These are phyloP conservation scores for Alcedo quadribrachys DNA, from an alignment of 2,797 vertebrate species.

Conservation along the genomic window DNA sequence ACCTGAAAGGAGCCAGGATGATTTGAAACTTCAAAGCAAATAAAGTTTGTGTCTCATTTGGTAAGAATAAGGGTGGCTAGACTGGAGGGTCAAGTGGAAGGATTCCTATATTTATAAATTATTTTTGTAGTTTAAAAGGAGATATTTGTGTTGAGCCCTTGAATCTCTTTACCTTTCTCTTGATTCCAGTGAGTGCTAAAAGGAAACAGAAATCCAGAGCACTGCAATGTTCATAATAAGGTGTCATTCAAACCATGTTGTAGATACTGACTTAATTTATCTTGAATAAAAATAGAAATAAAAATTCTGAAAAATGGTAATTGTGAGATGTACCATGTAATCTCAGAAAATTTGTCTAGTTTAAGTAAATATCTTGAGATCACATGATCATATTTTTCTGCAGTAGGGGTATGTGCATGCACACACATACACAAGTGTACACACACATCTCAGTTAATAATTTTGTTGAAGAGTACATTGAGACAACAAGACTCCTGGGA, in stretches of 20 bases:
- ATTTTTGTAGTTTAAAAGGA: neutral
- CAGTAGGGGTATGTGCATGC: accelerated
- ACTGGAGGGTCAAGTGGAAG: neutral
- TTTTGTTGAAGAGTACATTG: neutral
- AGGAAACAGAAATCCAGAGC: neutral
- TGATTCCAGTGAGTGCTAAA: neutral
- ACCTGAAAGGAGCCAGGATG: neutral
- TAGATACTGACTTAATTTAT: neutral
- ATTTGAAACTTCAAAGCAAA: neutral
- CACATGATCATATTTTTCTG: accelerated
- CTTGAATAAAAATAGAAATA: neutral
- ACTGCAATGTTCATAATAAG: neutral
- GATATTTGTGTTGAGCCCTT: neutral
- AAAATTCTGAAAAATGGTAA: neutral
- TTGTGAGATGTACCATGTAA: accelerated
- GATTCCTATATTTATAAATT: neutral
- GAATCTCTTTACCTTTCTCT: neutral
- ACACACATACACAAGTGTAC: accelerated
- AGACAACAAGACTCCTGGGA: neutral
- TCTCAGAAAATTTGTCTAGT: neutral
- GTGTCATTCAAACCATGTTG: accelerated
- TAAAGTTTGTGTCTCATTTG: neutral
- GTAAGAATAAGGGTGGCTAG: neutral
- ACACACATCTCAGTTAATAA: accelerated
- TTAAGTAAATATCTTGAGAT: neutral